Conservation (phyloP, 2,888 invertebrate species). For the Ectemnius cavifrons region DNA sequence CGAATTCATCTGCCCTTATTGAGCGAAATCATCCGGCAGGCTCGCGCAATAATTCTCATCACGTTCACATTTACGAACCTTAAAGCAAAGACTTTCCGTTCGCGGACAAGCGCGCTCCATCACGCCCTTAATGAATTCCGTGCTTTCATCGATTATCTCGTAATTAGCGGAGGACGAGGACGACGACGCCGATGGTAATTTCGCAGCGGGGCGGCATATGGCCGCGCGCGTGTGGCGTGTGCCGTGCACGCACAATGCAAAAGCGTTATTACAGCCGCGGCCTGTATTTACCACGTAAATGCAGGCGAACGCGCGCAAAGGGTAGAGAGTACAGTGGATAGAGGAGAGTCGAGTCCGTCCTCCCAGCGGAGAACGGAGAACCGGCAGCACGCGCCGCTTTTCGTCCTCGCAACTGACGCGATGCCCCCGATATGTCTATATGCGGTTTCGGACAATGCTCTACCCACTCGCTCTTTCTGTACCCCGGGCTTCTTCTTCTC, state of each 20-base stretch:
- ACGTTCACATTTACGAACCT: neutral
- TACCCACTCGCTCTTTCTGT: too few species aligned
- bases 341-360: too few species aligned
- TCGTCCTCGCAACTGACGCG: conserved; percentile 44
- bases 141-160: conserved; percentile 66
- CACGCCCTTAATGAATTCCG: conserved; percentile 64
- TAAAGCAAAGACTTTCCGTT: too few species aligned
- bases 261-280: conserved; percentile 64
- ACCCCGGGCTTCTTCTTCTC: too few species aligned
- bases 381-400: conserved; percentile 66
- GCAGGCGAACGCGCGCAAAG: conserved; percentile 48
- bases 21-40: neutral
- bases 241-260: conserved; percentile 65
- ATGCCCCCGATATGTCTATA: conserved; percentile 16
- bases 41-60: neutral
- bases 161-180: conserved; percentile 64
- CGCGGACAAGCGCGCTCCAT: neutral
- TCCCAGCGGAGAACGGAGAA: conserved; percentile 43
- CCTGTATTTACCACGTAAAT: conserved; percentile 66
- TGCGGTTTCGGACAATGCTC: conserved; percentile 73
- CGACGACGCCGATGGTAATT: conserved; percentile 68
- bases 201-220: conserved; percentile 70
- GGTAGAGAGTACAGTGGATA: conserved; percentile 20
- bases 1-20: neutral
- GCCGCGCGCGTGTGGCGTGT: conserved; percentile 64